phyloP scores from a whole-genome alignment of 2,888 invertebrate species.

The Plemyria rubiginata region DNA sequence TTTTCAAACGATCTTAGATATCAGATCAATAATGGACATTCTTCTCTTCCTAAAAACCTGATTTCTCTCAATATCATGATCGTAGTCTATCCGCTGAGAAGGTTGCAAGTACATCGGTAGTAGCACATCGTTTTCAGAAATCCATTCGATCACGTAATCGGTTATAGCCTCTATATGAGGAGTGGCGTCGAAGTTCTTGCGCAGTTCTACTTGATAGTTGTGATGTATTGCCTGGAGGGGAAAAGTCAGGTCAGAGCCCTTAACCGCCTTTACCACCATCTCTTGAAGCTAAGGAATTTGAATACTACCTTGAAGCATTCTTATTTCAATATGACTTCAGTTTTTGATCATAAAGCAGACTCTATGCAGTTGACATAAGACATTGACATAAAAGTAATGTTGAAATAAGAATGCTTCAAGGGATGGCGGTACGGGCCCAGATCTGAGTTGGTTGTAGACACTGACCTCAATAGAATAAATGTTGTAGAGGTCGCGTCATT shows the following conservation, averaged over 20 bases:
- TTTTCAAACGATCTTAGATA: slow-evolving; percentile 47
- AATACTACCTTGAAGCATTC: too few relatives aligned
- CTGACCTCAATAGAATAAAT: too few relatives aligned
- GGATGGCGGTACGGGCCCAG: too few relatives aligned
- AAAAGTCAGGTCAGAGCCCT: background rate
- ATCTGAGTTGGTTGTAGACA: too few relatives aligned
- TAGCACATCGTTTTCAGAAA: slow-evolving; percentile 63
- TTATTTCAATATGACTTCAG: too few relatives aligned
- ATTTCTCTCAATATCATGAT: slow-evolving; percentile 50
- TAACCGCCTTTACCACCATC: too few relatives aligned
- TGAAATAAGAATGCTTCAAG: too few relatives aligned
- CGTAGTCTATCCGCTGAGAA: slow-evolving; percentile 45
- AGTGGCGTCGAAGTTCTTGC: slow-evolving; percentile 62
- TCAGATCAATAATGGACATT: slow-evolving; percentile 43
- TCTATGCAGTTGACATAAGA: too few relatives aligned
- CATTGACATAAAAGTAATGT: too few relatives aligned
- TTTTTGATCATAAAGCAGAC: too few relatives aligned
- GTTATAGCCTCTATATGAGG: slow-evolving; percentile 67
- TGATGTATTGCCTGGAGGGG: slow-evolving; percentile 46
- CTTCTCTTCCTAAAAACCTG: slow-evolving; percentile 52
- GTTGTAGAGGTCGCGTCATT: too few relatives aligned
- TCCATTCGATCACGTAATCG: slow-evolving; percentile 71
- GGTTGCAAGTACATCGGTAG: slow-evolving; percentile 71
- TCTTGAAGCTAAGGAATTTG: too few relatives aligned
- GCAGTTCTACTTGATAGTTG: slow-evolving; percentile 47